Percentiles rank a stretch among this genome's conserved stretches.
These are phyloP conservation scores for Actinostola sp. DNA, from an alignment of 92 coral and sea anemone genomes.

Conservation along the genomic window DNA sequence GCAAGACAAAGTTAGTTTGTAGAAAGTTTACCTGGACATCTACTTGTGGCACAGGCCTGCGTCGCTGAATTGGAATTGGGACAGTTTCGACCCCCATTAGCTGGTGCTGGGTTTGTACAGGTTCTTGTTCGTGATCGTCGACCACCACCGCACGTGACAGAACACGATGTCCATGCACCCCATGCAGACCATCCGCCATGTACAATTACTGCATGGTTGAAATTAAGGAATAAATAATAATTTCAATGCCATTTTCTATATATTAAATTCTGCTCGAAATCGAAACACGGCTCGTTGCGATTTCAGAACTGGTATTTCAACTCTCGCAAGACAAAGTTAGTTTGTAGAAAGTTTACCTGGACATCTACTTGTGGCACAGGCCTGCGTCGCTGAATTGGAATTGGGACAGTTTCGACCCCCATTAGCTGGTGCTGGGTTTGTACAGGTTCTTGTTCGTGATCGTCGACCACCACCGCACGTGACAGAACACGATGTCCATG, in stretches of 20 bases:
- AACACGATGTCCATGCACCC: conserved; percentile 34
- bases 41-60: conserved; percentile 12
- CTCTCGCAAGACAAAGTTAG: no score
- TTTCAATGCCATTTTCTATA: no score
- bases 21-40: no score
- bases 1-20: no score
- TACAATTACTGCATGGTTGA: no score
- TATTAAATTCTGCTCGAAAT: no score
- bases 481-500: conserved; percentile 34
- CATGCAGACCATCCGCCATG: conserved; percentile 41
- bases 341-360: no score
- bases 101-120: conserved; percentile 41
- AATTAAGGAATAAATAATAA: no score
- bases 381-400: conserved; percentile 1
- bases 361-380: neutral
- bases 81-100: conserved; percentile 30
- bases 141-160: conserved; percentile 41
- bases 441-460: conserved; percentile 30
- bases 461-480: conserved; percentile 42
- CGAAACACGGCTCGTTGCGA: no score
- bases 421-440: conserved; percentile 34
- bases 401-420: conserved; percentile 33
- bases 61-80: neutral
- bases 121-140: conserved; percentile 26
- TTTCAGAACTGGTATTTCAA: no score